phyloP scores from a whole-genome alignment of 1,140 invertebrate species.

The Galleria mellonella region DNA sequence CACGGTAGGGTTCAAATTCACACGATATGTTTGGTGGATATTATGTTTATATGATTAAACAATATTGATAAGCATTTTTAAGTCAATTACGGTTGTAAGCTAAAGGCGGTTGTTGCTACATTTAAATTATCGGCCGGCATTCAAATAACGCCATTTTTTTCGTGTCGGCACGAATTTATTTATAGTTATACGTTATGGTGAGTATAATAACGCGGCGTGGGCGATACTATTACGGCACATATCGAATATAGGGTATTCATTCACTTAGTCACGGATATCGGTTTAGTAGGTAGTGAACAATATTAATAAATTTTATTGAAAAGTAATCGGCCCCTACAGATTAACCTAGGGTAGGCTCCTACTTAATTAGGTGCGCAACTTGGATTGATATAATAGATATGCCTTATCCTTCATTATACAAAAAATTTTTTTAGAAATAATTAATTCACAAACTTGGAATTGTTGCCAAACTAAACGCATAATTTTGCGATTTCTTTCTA shows the following conservation, averaged over 20 bases:
- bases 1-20: constrained; percentile 20
- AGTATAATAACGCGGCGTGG: constrained; percentile 54
- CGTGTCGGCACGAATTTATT: constrained; percentile 71
- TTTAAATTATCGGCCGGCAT: constrained; percentile 73
- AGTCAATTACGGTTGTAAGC: constrained; percentile 74
- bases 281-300: constrained; percentile 19
- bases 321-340: no score
- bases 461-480: no score
- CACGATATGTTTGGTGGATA: constrained; percentile 12
- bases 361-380: not conserved
- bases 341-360: not conserved
- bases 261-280: constrained; percentile 36
- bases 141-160: constrained; percentile 73
- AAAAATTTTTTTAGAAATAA: no score
- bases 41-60: constrained; percentile 21
- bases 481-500: no score
- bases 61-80: constrained; percentile 73
- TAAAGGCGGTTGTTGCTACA: constrained; percentile 74
- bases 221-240: constrained; percentile 41
- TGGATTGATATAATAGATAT: no score
- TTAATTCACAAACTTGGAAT: no score
- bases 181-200: constrained; percentile 59
- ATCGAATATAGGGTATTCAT: constrained; percentile 34
- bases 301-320: constrained; percentile 17
- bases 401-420: no score